phyloP scores from a whole-genome alignment of 2,888 invertebrate species.

The Protophormia terraenovae region DNA sequence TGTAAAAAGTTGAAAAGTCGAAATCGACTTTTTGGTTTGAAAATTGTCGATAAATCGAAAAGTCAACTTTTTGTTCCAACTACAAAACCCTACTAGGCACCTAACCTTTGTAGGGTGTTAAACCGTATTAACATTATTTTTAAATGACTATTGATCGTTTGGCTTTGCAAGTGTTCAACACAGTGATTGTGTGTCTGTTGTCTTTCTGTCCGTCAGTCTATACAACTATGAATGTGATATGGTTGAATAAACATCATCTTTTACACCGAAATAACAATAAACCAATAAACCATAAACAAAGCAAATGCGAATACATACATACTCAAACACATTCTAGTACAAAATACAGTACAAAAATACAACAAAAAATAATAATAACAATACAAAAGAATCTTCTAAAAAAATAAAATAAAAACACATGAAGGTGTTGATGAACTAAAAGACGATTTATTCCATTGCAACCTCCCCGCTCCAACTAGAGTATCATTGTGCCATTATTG shows the following conservation, averaged over 20 bases:
- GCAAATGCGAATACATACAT: not conserved
- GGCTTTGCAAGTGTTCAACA: not conserved
- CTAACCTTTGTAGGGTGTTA: not conserved
- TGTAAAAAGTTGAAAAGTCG: too few species aligned
- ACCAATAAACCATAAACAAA: slow-evolving; percentile 48
- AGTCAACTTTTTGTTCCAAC: too few species aligned
- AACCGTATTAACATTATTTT: slow-evolving; percentile 34
- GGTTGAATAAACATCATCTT: slow-evolving; percentile 54
- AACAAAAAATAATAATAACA: not conserved
- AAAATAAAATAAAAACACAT: slow-evolving; percentile 14
- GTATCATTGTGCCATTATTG: not conserved
- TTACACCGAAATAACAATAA: slow-evolving; percentile 44
- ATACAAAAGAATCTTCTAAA: slow-evolving; percentile 23
- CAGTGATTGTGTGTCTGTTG: not conserved
- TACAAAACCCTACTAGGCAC: too few species aligned
- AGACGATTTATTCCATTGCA: not conserved
- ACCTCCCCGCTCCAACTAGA: not conserved
- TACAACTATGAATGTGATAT: slow-evolving; percentile 22
- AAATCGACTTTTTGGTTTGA: too few species aligned
- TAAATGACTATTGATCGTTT: slow-evolving; percentile 2
- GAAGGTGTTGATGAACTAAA: slow-evolving; percentile 51
- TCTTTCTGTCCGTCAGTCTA: too few species aligned
- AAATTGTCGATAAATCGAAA: too few species aligned
- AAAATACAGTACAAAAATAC: slow-evolving; percentile 1
- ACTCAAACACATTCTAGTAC: not conserved